phyloP scores from a whole-genome alignment of 2,888 invertebrate species.

The Dryococelus australis region DNA sequence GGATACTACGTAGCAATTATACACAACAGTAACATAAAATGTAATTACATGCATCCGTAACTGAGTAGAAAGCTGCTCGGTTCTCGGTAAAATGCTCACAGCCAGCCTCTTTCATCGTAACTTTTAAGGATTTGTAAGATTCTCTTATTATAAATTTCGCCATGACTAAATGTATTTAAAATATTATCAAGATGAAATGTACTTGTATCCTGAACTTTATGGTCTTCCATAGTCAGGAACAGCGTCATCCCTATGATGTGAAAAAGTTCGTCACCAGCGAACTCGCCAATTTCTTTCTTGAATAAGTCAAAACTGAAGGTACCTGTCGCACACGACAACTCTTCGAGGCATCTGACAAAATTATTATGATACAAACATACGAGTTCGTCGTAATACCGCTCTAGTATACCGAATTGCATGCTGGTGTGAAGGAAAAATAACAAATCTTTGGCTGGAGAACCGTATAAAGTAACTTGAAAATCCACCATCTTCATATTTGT shows the following conservation, averaged over 20 bases:
- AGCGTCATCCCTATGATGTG: not conserved
- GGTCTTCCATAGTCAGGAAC: not conserved
- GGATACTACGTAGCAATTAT: no score
- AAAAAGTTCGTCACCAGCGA: not conserved
- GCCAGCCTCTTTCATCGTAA: not conserved
- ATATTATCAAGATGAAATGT: not conserved
- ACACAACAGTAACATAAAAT: no score
- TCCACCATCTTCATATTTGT: slow-evolving; percentile 16
- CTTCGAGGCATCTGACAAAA: not conserved
- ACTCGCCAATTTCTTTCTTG: not conserved
- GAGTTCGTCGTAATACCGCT: not conserved
- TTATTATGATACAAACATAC: not conserved
- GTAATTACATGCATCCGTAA: no score
- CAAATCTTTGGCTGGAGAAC: not conserved
- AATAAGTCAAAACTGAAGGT: not conserved
- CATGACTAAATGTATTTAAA: not conserved
- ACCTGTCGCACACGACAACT: not conserved
- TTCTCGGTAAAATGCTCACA: not conserved
- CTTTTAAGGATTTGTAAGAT: not conserved
- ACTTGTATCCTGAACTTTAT: not conserved
- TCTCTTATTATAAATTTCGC: slow-evolving; percentile 1
- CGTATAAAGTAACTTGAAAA: not conserved
- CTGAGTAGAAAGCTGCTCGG: no score
- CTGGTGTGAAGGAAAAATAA: not conserved
- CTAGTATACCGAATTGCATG: not conserved